Evolutionary conservation across 2,797 vertebrate species (phyloP).

Genomic region (Anguilla obscura): DNA sequence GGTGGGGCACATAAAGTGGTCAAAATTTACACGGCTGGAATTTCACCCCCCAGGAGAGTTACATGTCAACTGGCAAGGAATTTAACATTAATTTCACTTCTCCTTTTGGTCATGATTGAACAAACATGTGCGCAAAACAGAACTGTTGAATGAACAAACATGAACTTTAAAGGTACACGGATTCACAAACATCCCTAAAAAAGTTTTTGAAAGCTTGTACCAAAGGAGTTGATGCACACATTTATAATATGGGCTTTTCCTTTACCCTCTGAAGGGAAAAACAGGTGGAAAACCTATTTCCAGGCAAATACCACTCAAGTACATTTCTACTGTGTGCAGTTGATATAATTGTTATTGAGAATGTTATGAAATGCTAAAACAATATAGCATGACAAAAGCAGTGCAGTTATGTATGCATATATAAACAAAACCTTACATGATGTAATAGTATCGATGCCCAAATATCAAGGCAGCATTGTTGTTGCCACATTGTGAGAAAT

Average conservation of each 20-base stretch:
- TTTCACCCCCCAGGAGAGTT: not conserved
- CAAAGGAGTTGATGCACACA: not conserved
- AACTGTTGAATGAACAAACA: not conserved
- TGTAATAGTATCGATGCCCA: not conserved
- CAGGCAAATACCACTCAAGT: not conserved
- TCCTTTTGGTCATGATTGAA: not conserved
- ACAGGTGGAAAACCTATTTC: not conserved
- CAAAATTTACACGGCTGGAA: slow-evolving; percentile 14
- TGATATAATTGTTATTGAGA: not conserved
- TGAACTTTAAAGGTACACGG: not conserved
- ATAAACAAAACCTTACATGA: not conserved
- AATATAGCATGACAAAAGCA: not conserved
- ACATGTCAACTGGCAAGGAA: slow-evolving; percentile 2
- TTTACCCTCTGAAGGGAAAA: not conserved
- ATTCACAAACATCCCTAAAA: not conserved
- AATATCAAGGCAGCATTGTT: not conserved
- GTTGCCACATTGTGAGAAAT: not conserved
- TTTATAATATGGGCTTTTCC: not conserved
- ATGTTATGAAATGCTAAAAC: not conserved
- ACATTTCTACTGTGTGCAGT: not conserved
- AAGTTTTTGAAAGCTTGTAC: not conserved
- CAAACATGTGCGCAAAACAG: not conserved
- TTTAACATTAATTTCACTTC: slow-evolving; percentile 14
- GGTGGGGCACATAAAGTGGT: not conserved
- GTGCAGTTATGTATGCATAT: not conserved